phyloP scores from a whole-genome alignment of 92 coral and sea anemone genomes.

The Galaxea fascicularis region DNA sequence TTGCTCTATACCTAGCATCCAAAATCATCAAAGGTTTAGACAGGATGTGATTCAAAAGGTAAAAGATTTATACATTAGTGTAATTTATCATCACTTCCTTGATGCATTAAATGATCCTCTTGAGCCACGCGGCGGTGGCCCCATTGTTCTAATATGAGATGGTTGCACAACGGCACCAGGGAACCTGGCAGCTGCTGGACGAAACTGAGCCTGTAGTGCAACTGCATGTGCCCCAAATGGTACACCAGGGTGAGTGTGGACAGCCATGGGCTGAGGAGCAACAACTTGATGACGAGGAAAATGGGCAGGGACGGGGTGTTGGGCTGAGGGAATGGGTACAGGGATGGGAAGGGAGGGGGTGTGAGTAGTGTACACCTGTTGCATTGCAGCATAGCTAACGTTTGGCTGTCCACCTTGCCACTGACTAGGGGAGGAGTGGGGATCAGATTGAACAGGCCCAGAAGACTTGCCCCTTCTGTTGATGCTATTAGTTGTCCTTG shows the following conservation, averaged over 20 bases:
- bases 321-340: constrained; percentile 89
- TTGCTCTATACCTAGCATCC: no score
- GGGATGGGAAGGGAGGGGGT: constrained; percentile 99
- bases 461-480: constrained; percentile 66
- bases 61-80: neutral
- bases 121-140: constrained; percentile 32
- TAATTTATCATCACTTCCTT: constrained; percentile 12
- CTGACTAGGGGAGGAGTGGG: constrained; percentile 67
- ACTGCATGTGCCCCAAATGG: constrained; percentile 65
- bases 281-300: constrained; percentile 75
- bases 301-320: constrained; percentile 78
- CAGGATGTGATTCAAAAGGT: neutral
- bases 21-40: neutral
- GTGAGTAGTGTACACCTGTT: constrained; percentile 91
- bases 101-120: constrained; percentile 33
- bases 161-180: constrained; percentile 30
- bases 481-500: constrained; percentile 35
- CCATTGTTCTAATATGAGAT: constrained; percentile 32
- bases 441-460: constrained; percentile 54
- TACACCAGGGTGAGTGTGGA: constrained; percentile 71
- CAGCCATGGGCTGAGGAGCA: constrained; percentile 66
- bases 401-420: constrained; percentile 82
- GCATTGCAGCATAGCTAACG: constrained; percentile 68
- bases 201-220: constrained; percentile 59
- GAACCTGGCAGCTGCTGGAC: constrained; percentile 27